Base-by-base conservation (phyloP, 2,113 vertebrate species). In the Xenus cinereus region DNA sequence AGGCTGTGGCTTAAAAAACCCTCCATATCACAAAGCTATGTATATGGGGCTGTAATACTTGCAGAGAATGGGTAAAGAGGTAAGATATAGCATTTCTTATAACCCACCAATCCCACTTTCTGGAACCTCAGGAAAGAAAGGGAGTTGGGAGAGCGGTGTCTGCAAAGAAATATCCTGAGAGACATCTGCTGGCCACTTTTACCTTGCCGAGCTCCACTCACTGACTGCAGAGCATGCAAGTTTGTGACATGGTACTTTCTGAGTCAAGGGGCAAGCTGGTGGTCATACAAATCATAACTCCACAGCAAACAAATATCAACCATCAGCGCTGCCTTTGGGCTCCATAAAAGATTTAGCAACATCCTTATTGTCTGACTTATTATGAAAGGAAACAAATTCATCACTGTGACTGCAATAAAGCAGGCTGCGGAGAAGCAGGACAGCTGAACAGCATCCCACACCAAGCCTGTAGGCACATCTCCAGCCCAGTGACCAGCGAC, bases 171-270 rank as follows among this genome's bases (percentile, higher is more conserved):
- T 72, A 92, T 97, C 95, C 89, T 80, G 89, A 87, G 87, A 93
- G 93, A 93, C 88, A 97, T 76, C 92, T 93, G 96, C 93, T 92
- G 93, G 92, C 89, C 95, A 75, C 53, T 92, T 75, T 35, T 73
- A 86, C 95, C 86, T 73, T 30, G 57, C 66, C 3, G 11, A 68
- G 62, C 73, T 89, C 89, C 33, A 27, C 23, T 89, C 20, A 5
- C 80, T 35, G 63, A 23, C 75, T 26, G 80, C 73, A 14, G 8
- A 82, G 59, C 63, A 53, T 0, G 0, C 6, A 33, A 43, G 28
- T 33, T 1, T 14, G 79, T 1, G 4, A 57, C 85, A 48, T 1
- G 5, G 83, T 54, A 54, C 88, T 63, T n/a, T 2, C 53, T 2
- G 51, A 94, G 79, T 60, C 89, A 83, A 94, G 63, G 71, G 79